Percentiles rank a stretch among this genome's conserved stretches.
Conservation (phyloP, 2,888 invertebrate genomes). For the Aphidius colemani region DNA sequence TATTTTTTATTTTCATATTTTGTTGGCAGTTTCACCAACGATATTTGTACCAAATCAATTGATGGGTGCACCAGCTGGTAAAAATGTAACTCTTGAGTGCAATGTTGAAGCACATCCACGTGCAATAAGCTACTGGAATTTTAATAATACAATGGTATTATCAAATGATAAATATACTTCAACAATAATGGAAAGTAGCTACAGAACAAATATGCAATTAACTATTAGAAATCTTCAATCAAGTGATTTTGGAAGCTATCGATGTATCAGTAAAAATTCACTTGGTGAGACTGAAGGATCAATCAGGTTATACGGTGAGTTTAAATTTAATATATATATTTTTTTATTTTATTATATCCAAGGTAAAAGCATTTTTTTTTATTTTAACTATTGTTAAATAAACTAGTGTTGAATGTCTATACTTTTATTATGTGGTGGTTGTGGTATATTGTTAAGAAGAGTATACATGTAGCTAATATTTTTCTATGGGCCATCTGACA, state of each 20-base stretch:
- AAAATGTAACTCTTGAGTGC: slow-evolving; percentile 90
- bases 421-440: no score
- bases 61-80: slow-evolving; percentile 87
- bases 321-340: slow-evolving; percentile 28
- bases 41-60: slow-evolving; percentile 94
- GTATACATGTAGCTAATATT: no score
- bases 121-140: slow-evolving; percentile 92
- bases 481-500: no score
- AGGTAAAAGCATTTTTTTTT: no score
- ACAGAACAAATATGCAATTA: slow-evolving; percentile 87
- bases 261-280: slow-evolving; percentile 92
- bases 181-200: slow-evolving; percentile 82
- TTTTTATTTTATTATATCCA: not conserved
- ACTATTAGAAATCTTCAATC: slow-evolving; percentile 82
- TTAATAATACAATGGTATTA: slow-evolving; percentile 86
- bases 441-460: no score
- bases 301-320: slow-evolving; percentile 79
- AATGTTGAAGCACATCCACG: slow-evolving; percentile 91
- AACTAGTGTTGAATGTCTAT: no score
- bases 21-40: slow-evolving; percentile 82
- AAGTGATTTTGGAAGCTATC: slow-evolving; percentile 88
- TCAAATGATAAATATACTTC: slow-evolving; percentile 82
- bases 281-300: slow-evolving; percentile 92
- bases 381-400: no score
- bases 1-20: slow-evolving; percentile 2